Conservation (phyloP, 1,140 invertebrate genomes). For the Argopecten irradians region DNA sequence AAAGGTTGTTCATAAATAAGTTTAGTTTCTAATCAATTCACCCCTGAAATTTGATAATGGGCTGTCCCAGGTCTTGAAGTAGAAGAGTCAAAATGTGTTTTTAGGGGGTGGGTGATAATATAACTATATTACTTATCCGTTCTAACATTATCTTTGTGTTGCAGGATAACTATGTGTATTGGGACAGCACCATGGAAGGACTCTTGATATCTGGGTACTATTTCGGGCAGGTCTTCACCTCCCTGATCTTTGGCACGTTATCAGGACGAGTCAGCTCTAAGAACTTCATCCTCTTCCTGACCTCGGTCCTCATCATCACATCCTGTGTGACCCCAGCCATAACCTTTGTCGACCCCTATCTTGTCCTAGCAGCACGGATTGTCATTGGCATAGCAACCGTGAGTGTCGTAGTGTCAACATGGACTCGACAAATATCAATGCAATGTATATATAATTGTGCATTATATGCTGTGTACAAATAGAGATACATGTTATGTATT, state of each 20-base stretch:
- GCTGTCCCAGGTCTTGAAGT: too few species aligned
- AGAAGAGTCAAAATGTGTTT: too few species aligned
- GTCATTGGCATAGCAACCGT: neutral
- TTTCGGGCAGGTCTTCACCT: neutral
- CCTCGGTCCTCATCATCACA: neutral
- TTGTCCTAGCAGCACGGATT: neutral
- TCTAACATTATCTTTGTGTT: neutral
- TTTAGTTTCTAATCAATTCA: too few species aligned
- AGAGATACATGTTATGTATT: too few species aligned
- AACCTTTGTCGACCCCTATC: neutral
- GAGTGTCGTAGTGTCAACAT: too few species aligned
- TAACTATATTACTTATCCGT: too few species aligned
- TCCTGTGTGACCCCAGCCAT: neutral
- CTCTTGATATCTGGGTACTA: neutral
- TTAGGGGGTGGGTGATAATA: too few species aligned
- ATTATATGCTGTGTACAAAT: too few species aligned
- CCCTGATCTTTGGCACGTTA: neutral
- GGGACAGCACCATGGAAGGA: neutral
- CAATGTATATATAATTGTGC: too few species aligned
- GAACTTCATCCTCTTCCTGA: neutral
- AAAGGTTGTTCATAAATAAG: too few species aligned
- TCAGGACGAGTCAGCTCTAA: neutral
- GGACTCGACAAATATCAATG: too few species aligned
- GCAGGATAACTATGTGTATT: neutral
- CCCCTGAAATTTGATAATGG: too few species aligned